These are phyloP conservation scores for Anolis sagrei DNA, from an alignment of 2,113 vertebrate genomes.

Conservation along the genomic window DNA sequence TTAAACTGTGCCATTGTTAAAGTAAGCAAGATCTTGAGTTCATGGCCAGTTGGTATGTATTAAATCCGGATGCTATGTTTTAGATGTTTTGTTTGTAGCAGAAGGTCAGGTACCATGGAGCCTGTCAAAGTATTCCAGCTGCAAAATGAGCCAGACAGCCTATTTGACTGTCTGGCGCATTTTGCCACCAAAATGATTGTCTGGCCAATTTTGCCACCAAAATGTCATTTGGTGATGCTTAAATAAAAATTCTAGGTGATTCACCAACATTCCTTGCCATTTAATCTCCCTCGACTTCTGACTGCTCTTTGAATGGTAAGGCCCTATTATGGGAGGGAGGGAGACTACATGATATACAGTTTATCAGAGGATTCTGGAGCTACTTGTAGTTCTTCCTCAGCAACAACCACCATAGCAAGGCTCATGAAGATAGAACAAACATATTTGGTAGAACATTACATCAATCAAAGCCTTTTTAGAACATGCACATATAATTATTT, in stretches of 20 bases:
- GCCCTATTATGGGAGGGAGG: no score
- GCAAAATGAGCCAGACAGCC: background rate
- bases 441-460: background rate
- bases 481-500: conserved; percentile 5
- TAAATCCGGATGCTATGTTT: background rate
- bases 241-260: background rate
- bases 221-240: background rate
- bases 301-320: background rate
- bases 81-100: background rate
- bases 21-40: background rate
- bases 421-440: background rate
- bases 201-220: background rate
- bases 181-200: no score
- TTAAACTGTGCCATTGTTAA: background rate
- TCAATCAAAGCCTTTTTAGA: conserved; percentile 7
- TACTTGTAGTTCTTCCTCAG: background rate
- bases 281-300: background rate
- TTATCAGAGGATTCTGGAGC: background rate
- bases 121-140: background rate
- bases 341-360: background rate
- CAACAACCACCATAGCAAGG: background rate
- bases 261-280: background rate
- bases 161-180: no score
- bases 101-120: background rate
- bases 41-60: background rate